A percentile compares a stretch with the other conserved stretches of the same genome.
Conservation (phyloP, 2,113 vertebrate species). For the Bambusicola thoracicus region DNA sequence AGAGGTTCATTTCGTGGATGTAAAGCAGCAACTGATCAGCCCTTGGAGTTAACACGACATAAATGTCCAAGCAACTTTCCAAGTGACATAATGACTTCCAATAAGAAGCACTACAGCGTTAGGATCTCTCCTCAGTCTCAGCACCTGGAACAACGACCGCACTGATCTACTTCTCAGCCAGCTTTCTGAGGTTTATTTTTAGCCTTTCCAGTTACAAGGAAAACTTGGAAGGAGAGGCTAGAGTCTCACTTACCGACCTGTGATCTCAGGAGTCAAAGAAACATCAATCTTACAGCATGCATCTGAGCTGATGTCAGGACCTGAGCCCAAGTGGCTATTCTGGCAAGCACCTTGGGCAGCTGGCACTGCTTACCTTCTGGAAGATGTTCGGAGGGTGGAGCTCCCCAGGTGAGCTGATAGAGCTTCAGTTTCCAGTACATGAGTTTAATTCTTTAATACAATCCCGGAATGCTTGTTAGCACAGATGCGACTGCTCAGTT, state of each 20-base stretch:
- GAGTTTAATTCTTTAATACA: conserved; percentile 47
- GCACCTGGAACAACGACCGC: neutral
- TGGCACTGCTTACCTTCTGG: conserved; percentile 43
- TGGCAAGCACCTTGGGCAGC: neutral
- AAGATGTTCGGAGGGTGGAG: conserved; percentile 24
- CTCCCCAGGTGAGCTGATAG: conserved; percentile 36
- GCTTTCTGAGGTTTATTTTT: neutral
- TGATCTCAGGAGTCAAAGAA: neutral
- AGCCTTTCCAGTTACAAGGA: neutral
- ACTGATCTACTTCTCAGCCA: neutral
- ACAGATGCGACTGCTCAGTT: conserved; percentile 21
- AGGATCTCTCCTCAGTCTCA: neutral
- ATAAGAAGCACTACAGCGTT: neutral
- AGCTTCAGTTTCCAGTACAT: conserved; percentile 61
- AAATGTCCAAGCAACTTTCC: neutral
- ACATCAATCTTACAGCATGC: neutral
- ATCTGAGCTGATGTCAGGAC: neutral
- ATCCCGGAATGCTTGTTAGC: conserved; percentile 38
- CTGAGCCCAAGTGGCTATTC: neutral
- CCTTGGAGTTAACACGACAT: neutral
- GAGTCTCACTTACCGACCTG: neutral
- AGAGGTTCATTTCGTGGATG: neutral
- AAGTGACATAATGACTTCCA: neutral
- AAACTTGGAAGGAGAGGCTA: neutral
- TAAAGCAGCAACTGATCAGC: neutral